Evolutionary conservation across 2,113 vertebrate species (phyloP).

Genomic region (Eudyptes chrysolophus): DNA sequence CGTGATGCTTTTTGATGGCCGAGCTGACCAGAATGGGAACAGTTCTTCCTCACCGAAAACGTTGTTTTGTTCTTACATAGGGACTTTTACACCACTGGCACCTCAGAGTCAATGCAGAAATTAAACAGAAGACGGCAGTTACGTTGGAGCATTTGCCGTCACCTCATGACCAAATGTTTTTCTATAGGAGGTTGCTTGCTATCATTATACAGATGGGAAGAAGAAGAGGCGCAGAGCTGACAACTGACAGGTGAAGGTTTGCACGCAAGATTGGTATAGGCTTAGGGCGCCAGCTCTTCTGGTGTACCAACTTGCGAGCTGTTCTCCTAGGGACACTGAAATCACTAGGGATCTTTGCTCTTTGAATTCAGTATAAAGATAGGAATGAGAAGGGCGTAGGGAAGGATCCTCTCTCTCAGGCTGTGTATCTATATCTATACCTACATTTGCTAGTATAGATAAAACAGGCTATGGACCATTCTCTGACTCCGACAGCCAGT

Average conservation of each 20-base stretch:
- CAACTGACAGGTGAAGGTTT: neutral
- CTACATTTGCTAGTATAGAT: neutral
- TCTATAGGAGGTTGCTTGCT: fast-evolving
- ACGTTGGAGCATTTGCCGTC: neutral
- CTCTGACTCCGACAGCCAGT: fast-evolving
- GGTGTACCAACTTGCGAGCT: neutral
- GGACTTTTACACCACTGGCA: neutral
- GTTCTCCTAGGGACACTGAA: neutral
- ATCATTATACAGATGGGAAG: neutral
- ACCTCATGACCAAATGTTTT: neutral
- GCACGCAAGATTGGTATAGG: fast-evolving
- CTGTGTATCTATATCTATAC: neutral
- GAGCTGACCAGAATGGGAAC: neutral
- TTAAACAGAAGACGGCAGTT: neutral
- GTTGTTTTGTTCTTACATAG: neutral
- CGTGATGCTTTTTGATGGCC: neutral
- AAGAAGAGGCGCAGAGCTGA: neutral
- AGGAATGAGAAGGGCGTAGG: neutral
- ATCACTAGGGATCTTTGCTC: neutral
- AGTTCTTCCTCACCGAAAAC: neutral
- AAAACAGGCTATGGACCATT: neutral
- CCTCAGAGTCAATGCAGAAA: neutral
- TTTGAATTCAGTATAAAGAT: neutral
- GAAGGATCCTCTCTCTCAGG: neutral
- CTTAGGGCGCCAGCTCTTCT: neutral